phyloP scores from a whole-genome alignment of 2,888 invertebrate species.

The Caenorhabditis sp. region DNA sequence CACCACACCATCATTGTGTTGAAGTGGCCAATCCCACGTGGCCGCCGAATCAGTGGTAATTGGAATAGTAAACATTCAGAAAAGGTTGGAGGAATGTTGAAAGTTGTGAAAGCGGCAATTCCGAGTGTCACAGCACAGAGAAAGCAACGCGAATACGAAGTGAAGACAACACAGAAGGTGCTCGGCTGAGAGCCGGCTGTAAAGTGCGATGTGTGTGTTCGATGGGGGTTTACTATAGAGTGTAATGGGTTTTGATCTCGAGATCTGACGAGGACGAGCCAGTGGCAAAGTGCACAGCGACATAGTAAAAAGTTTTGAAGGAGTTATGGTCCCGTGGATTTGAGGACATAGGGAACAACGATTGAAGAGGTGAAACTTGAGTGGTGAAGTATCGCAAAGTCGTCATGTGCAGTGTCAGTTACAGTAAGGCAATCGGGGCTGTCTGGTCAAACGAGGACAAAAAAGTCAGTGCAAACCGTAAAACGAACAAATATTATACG shows the following conservation, averaged over 20 bases:
- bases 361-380: too few species aligned
- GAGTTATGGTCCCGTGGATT: background rate
- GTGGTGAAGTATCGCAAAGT: too few species aligned
- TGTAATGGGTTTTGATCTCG: conserved; percentile 47
- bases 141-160: conserved; percentile 31
- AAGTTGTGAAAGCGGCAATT: background rate
- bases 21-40: conserved; percentile 65
- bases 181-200: conserved; percentile 17
- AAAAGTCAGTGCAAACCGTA: conserved; percentile 26
- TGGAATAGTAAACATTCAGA: conserved; percentile 45
- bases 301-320: conserved; percentile 2
- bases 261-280: conserved; percentile 1
- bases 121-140: background rate
- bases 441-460: conserved; percentile 30
- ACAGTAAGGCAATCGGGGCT: conserved; percentile 15
- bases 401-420: conserved; percentile 13
- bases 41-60: conserved; percentile 54
- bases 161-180: conserved; percentile 11
- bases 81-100: background rate
- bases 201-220: conserved; percentile 56
- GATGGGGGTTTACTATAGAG: conserved; percentile 41
- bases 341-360: too few species aligned
- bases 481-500: conserved; percentile 45
- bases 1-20: conserved; percentile 63
- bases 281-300: conserved; percentile 42